Evolutionary conservation across 1,140 invertebrate genomes (phyloP).

Genomic region (Druon quercuslanigerum): DNA sequence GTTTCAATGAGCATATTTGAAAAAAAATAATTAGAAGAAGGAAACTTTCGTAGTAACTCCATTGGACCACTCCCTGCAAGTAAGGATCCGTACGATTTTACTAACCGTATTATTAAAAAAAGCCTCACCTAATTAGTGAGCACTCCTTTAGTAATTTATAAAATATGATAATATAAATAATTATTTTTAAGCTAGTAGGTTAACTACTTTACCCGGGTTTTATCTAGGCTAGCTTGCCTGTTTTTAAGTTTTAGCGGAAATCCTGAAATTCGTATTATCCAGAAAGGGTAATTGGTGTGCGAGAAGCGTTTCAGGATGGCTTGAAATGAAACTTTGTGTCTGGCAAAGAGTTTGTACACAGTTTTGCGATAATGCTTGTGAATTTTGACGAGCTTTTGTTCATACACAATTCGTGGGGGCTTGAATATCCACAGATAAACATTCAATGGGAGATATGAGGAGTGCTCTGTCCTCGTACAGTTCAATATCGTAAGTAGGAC

Average conservation of each 20-base stretch:
- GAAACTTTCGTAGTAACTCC: no score
- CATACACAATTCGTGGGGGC: constrained; percentile 26
- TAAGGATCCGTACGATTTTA: no score
- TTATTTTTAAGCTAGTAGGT: neutral
- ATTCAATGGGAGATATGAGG: constrained; percentile 48
- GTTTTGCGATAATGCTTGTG: neutral
- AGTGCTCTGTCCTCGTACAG: constrained; percentile 47
- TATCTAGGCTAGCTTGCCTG: neutral
- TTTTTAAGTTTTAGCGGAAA: neutral
- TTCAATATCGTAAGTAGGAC: constrained; percentile 71
- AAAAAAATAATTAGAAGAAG: no score
- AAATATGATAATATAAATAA: no score
- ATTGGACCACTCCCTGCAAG: no score
- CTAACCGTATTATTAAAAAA: no score
- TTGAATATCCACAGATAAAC: constrained; percentile 43
- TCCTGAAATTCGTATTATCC: neutral
- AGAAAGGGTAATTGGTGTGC: neutral
- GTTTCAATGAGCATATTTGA: no score
- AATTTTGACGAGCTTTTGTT: constrained; percentile 8
- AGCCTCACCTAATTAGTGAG: no score
- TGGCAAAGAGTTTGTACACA: neutral
- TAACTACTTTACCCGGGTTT: neutral
- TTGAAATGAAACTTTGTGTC: constrained; percentile 22
- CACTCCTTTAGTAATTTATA: no score
- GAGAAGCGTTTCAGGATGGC: neutral